A percentile compares a stretch with the other conserved stretches of the same genome.
Conservation (phyloP, 1,140 invertebrate species). For the Teleogryllus occipitalis region DNA sequence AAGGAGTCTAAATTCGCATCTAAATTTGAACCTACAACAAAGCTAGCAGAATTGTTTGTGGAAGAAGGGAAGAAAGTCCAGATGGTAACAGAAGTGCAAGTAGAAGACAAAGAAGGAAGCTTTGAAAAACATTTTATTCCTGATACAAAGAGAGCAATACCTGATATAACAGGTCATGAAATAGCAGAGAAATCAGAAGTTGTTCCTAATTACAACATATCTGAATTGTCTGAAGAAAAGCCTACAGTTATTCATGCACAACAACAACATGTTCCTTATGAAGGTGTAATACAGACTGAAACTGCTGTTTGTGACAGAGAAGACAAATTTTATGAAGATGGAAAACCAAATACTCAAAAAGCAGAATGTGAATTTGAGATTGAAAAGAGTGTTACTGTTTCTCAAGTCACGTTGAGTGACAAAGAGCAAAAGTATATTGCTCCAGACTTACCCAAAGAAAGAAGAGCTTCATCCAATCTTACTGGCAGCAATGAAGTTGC, state of each 20-base stretch:
- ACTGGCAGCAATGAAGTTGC: constrained; percentile 33
- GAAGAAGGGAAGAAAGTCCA: constrained; percentile 35
- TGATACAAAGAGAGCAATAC: constrained; percentile 22
- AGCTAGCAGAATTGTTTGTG: constrained; percentile 31
- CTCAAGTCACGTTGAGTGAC: constrained; percentile 40
- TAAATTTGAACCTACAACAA: constrained; percentile 31
- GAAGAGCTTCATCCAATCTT: constrained; percentile 32
- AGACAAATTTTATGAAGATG: constrained; percentile 35
- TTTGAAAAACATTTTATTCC: constrained; percentile 13
- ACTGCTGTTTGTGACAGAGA: constrained; percentile 41
- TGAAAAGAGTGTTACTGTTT: constrained; percentile 41
- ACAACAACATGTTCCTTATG: constrained; percentile 24
- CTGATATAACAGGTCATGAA: constrained; percentile 33
- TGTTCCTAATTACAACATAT: constrained; percentile 23
- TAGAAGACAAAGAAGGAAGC: constrained; percentile 28
- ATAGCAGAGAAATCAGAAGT: constrained; percentile 39
- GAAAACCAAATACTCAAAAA: constrained; percentile 33
- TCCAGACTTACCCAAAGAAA: constrained; percentile 28
- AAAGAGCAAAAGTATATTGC: constrained; percentile 36
- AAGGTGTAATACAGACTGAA: constrained; percentile 29
- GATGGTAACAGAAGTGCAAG: constrained; percentile 26
- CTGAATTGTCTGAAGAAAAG: constrained; percentile 10
- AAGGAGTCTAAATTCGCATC: constrained; percentile 35
- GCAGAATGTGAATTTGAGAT: constrained; percentile 40
- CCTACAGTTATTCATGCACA: constrained; percentile 14